Evolutionary conservation across 1,140 invertebrate species (phyloP).

Genomic region (Drosophila mojavensis): DNA sequence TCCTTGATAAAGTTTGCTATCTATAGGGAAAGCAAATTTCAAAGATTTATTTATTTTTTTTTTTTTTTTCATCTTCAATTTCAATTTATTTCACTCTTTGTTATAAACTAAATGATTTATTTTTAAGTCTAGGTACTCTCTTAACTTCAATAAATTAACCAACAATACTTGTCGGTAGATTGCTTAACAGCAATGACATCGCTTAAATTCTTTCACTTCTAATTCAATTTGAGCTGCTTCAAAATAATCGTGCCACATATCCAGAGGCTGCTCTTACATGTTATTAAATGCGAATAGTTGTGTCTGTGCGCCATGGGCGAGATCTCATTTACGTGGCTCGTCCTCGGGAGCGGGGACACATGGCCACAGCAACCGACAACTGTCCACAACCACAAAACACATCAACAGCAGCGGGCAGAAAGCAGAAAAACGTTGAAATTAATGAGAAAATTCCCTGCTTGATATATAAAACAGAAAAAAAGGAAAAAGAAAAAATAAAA

Average conservation of each 20-base stretch:
- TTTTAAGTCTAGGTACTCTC: too few relatives aligned
- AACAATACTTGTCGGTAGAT: too few relatives aligned
- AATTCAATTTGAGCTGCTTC: conserved; percentile 9
- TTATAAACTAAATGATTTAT: too few relatives aligned
- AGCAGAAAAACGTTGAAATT: conserved; percentile 74
- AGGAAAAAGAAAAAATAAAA: too few relatives aligned
- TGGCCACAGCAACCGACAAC: conserved; percentile 36
- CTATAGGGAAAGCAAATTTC: too few relatives aligned
- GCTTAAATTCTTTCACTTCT: neutral
- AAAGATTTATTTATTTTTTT: too few relatives aligned
- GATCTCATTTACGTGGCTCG: conserved; percentile 30
- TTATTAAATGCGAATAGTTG: conserved; percentile 43
- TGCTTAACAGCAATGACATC: too few relatives aligned
- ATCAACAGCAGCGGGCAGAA: conserved; percentile 53
- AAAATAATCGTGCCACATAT: neutral
- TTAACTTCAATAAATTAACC: too few relatives aligned
- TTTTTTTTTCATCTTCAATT: too few relatives aligned
- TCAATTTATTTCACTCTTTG: too few relatives aligned
- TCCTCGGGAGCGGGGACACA: conserved; percentile 14
- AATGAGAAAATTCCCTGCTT: conserved; percentile 81
- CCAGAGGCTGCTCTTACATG: conserved; percentile 15
- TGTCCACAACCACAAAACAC: conserved; percentile 69
- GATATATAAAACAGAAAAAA: conserved; percentile 62
- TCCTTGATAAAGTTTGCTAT: too few relatives aligned
- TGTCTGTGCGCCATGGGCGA: conserved; percentile 5